Percentiles rank a stretch among this genome's conserved stretches.
Evolutionary conservation across 2,888 invertebrate genomes (phyloP).

Genomic region (Drosophila rellima): DNA sequence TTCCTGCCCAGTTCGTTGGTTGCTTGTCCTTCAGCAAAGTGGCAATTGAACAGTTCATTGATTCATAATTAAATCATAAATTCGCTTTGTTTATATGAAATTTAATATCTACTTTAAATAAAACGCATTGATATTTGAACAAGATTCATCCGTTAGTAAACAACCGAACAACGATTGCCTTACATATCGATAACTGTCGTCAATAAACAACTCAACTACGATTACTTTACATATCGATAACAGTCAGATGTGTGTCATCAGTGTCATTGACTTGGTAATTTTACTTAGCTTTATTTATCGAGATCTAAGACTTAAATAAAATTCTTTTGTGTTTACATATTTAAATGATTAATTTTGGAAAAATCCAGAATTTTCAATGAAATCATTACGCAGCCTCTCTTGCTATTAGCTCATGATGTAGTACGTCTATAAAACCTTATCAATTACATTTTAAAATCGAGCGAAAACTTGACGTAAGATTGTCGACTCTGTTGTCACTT

Average conservation of each 20-base stretch:
- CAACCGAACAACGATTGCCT: not conserved
- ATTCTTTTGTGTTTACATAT: not conserved
- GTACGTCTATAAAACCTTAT: not conserved
- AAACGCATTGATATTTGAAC: conserved; percentile 14
- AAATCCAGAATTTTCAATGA: not conserved
- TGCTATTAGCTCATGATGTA: not conserved
- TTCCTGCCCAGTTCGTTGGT: conserved; percentile 41
- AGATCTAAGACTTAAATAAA: not conserved
- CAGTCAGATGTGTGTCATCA: conserved; percentile 6
- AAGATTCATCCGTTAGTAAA: conserved; percentile 1
- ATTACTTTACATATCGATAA: conserved; percentile 11
- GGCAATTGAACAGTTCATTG: conserved; percentile 67
- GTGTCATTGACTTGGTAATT: not conserved
- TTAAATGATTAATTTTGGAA: not conserved
- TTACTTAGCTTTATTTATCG: not conserved
- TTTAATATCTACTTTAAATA: conserved; percentile 33
- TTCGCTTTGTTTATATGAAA: conserved; percentile 49
- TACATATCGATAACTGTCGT: conserved; percentile 13
- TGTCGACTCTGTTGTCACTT: not conserved
- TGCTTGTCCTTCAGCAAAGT: conserved; percentile 68
- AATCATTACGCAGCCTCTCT: not conserved
- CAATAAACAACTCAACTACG: not conserved
- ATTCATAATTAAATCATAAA: conserved; percentile 69
- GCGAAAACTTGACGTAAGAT: conserved; percentile 1
- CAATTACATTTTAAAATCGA: not conserved